Conservation (phyloP, 2,888 invertebrate species). For the Pelosia muscerda region DNA sequence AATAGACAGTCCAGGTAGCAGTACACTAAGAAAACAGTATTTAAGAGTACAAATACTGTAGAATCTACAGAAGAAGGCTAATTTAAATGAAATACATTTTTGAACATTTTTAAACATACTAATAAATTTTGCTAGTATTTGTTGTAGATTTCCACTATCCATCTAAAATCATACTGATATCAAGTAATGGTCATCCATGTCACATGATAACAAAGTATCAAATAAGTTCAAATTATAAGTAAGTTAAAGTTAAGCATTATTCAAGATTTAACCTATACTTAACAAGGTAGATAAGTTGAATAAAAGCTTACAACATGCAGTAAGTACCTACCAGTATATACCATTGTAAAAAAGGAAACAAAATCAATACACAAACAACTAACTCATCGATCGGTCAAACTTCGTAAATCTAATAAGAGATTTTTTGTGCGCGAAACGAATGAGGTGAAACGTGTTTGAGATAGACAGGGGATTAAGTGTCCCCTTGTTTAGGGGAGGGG, state of each 20-base stretch:
- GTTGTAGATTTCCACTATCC: no score
- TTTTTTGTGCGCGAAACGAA: constrained; percentile 84
- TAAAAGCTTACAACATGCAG: background rate
- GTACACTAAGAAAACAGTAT: no score
- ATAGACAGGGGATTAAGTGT: constrained; percentile 86
- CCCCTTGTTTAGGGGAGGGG: constrained; percentile 72
- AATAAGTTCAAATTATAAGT: no score
- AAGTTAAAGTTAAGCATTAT: no score
- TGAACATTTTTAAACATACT: background rate
- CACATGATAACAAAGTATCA: no score
- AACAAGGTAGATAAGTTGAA: background rate
- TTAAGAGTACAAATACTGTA: no score
- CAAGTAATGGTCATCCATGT: no score
- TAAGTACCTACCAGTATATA: background rate
- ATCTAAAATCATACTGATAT: no score
- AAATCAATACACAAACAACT: constrained; percentile 73
- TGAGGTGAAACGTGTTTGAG: constrained; percentile 86
- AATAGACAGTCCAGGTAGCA: no score
- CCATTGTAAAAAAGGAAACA: background rate
- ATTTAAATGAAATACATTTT: no score
- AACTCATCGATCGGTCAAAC: constrained; percentile 74
- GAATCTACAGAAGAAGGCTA: no score
- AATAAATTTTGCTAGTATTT: no score
- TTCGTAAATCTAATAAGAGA: constrained; percentile 82
- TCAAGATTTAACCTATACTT: background rate